A percentile compares a stretch with the other conserved stretches of the same genome.
Conservation (phyloP, 1,140 invertebrate species). For the Atta texana region DNA sequence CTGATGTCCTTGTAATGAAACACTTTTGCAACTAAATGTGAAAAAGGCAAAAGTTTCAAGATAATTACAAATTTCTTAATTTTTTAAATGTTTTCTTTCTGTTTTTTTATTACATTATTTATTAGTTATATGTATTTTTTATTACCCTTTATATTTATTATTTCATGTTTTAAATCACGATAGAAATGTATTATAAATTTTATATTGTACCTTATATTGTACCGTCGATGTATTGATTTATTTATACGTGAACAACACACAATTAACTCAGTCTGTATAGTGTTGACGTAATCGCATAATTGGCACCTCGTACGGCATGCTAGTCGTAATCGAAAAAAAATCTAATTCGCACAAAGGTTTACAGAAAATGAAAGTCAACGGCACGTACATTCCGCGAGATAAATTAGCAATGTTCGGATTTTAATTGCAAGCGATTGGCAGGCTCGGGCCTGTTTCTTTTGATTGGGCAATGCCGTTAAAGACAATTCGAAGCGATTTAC, state of each 20-base stretch:
- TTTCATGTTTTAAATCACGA: background rate
- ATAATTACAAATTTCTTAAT: too few relatives aligned
- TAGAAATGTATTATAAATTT: background rate
- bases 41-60: too few relatives aligned
- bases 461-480: constrained; percentile 9
- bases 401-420: constrained; percentile 31
- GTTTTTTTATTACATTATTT: background rate
- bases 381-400: background rate
- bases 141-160: background rate
- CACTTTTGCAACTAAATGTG: background rate
- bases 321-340: constrained; percentile 20
- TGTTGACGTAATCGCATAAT: background rate
- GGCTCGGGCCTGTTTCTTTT: background rate
- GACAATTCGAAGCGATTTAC: background rate
- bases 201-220: background rate
- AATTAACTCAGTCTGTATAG: background rate
- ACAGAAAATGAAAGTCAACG: constrained; percentile 40
- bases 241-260: too few relatives aligned
- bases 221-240: background rate
- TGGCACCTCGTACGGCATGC: background rate
- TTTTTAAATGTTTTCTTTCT: background rate
- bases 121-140: background rate
- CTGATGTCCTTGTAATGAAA: background rate
- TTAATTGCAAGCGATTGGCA: constrained; percentile 39
- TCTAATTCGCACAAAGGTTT: constrained; percentile 8